Conservation (phyloP, 2,113 vertebrate species). For the Nipponia nippon region DNA sequence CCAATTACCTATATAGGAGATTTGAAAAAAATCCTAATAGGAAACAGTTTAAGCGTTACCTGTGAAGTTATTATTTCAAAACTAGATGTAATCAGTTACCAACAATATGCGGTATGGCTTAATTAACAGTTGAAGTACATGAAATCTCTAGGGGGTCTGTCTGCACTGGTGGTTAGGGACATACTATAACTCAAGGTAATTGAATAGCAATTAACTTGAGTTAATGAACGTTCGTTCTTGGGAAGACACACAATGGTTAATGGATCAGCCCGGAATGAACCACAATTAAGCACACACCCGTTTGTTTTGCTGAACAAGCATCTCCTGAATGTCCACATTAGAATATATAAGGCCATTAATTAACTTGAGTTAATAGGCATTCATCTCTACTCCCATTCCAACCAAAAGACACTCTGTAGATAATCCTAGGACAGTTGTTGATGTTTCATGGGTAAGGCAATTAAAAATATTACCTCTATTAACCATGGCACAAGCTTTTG, state of each 20-base stretch:
- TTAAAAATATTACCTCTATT: neutral
- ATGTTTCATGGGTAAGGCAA: neutral
- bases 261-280: neutral
- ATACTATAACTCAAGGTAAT: conserved; percentile 34
- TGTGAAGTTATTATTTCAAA: conserved; percentile 27
- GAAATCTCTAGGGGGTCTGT: conserved; percentile 2
- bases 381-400: neutral
- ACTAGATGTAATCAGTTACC: neutral
- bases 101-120: neutral
- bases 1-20: neutral
- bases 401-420: neutral
- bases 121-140: neutral
- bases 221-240: conserved; percentile 42
- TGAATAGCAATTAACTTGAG: conserved; percentile 40
- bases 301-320: conserved; percentile 9
- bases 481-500: neutral
- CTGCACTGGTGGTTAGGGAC: conserved; percentile 8
- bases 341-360: neutral
- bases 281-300: neutral
- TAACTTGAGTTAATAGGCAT: neutral
- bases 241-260: neutral
- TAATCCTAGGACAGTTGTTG: neutral
- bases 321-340: neutral
- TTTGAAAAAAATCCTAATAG: neutral
- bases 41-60: neutral